phyloP scores from a whole-genome alignment of 2,113 vertebrate genomes.

The Ammospiza caudacuta region DNA sequence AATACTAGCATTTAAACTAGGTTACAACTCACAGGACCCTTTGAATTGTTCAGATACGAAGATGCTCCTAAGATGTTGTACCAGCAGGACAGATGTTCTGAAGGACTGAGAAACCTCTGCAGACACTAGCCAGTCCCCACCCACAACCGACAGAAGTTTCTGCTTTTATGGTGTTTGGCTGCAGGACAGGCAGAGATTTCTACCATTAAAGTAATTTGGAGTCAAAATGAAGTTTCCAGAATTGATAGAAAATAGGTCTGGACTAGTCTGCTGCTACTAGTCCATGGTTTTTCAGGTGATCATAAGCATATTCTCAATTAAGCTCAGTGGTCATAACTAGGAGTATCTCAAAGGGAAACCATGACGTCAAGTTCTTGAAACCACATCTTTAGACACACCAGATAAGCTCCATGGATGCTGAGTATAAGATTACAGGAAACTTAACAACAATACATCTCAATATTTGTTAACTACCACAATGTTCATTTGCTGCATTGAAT shows the following conservation, averaged over 20 bases:
- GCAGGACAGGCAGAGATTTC: not conserved
- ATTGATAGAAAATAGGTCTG: not conserved
- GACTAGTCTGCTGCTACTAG: not conserved
- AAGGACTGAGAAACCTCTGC: not conserved
- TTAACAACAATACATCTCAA: not conserved
- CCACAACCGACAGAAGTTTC: rapidly evolving
- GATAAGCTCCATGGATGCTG: rapidly evolving
- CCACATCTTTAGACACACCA: not conserved
- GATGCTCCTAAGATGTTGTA: not conserved
- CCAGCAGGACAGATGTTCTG: not conserved
- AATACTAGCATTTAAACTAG: not conserved
- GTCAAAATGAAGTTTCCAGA: not conserved
- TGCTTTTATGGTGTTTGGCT: not conserved
- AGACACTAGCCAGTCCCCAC: not conserved
- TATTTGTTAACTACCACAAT: not conserved
- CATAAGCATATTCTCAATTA: not conserved
- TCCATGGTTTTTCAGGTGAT: rapidly evolving
- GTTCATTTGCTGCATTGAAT: not conserved
- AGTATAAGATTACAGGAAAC: not conserved
- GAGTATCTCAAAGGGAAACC: not conserved
- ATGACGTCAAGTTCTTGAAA: not conserved
- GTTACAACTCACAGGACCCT: not conserved
- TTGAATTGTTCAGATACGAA: not conserved
- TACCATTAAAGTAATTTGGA: not conserved
- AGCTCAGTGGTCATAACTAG: not conserved